phyloP scores from a whole-genome alignment of 2,797 vertebrate species.

The Acanthopagrus latus region DNA sequence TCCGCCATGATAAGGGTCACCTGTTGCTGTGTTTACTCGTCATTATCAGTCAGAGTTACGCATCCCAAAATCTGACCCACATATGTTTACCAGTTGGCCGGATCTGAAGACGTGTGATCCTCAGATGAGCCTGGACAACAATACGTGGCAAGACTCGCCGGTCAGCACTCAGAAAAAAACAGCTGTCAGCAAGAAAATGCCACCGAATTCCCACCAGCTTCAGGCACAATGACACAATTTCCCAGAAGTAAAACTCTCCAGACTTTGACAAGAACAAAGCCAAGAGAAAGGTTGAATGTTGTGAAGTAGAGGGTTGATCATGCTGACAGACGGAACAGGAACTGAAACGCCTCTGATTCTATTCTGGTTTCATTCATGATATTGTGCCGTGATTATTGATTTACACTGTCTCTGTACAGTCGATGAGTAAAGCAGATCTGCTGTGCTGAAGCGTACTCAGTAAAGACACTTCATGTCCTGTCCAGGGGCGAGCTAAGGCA shows the following conservation, averaged over 20 bases:
- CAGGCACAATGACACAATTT: neutral
- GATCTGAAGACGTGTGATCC: slow-evolving; percentile 8
- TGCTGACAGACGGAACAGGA: neutral
- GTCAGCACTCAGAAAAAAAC: neutral
- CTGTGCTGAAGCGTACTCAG: neutral
- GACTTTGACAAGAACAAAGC: neutral
- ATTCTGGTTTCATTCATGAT: neutral
- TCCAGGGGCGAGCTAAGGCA: too few species aligned
- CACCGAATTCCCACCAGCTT: neutral
- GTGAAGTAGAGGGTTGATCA: neutral
- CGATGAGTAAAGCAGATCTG: neutral
- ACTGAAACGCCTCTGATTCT: neutral
- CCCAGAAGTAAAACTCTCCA: neutral
- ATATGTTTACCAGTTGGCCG: slow-evolving; percentile 35
- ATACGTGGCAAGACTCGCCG: neutral
- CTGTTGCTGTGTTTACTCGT: slow-evolving; percentile 38
- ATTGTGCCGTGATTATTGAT: neutral
- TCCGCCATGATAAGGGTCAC: slow-evolving; percentile 13
- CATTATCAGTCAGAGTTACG: slow-evolving; percentile 18
- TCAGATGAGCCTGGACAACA: slow-evolving; percentile 8
- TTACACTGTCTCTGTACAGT: neutral
- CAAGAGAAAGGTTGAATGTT: neutral
- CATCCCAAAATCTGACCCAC: slow-evolving; percentile 27
- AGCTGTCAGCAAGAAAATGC: slow-evolving; percentile 6
- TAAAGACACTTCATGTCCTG: too few species aligned